Base-by-base conservation (phyloP, 2,888 invertebrate species). In the Scelioninae gen. 1 region DNA sequence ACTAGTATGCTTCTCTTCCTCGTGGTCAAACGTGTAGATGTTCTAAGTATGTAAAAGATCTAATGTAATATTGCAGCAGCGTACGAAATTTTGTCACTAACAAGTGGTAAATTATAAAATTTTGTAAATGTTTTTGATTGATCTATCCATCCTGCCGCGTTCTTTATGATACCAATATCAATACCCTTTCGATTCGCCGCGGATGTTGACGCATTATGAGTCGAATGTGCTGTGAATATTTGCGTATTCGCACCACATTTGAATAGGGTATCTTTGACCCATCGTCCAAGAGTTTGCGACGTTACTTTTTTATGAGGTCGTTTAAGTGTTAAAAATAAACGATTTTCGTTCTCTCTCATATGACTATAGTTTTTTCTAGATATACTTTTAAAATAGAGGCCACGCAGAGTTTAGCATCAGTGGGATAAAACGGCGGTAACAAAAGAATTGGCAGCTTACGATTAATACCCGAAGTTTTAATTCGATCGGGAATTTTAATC, bases 151-250 rank as follows among this genome's bases (percentile, higher is more conserved):
- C 45, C 63, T 0, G 81, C 72, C 4, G 82, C 66, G 1, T 58
- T 82, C 32, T 72, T 82, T 7, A 82, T 82, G 0, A 47, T 13
- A n/a, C 15, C 34, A n/a, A 82, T 60, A 9, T 56, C 34, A 6
- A 77, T 29, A 4, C 72, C 82, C 29, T 63, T 72, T 13, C 71
- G 60, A 31, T 60, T 62, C 4, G 74, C 82, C n/a, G 77, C 62
- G 0, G 77, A 77, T 4, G 77, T 68, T 9, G 82, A 45, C 3
- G 82, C 72, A 34, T 77, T 69, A 1, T 69, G 60, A 9, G 69
- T 77, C 1, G 62, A 78, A 45, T 69, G 31, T 3, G 62, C 69
- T 0, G 62, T 40, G 47, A 78, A 78, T 1, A 40, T 43, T 1
- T 51, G 7, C 0, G 45, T 63, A 31, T 71, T 13, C 38, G 60